Percentiles rank a stretch among this genome's conserved stretches.
Evolutionary conservation across 2,113 vertebrate genomes (phyloP).

Genomic region (Lophius piscatorius): DNA sequence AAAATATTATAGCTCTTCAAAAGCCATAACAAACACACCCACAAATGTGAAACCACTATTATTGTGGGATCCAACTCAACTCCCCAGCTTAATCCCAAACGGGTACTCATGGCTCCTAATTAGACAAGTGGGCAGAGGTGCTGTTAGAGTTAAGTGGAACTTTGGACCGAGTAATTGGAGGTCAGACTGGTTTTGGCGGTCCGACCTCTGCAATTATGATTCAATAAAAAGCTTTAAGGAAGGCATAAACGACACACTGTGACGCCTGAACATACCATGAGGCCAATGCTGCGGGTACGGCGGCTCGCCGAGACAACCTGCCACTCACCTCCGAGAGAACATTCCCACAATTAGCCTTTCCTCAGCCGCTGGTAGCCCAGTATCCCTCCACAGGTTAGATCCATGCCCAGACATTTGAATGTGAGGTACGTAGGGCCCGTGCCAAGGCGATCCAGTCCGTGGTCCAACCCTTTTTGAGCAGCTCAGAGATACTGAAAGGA

Average conservation of each 20-base stretch:
- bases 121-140: slow-evolving; percentile 45
- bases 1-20: no score
- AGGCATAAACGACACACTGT: not conserved
- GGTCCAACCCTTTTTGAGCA: slow-evolving; percentile 77
- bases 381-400: slow-evolving; percentile 71
- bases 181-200: slow-evolving; percentile 32
- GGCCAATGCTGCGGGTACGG: no score
- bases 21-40: not conserved
- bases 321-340: slow-evolving; percentile 69
- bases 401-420: slow-evolving; percentile 65
- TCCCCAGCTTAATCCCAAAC: slow-evolving; percentile 7
- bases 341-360: slow-evolving; percentile 44
- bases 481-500: slow-evolving; percentile 48
- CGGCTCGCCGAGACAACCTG: no score
- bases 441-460: slow-evolving; percentile 36
- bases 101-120: slow-evolving; percentile 21
- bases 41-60: not conserved
- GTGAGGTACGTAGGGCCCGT: slow-evolving; percentile 10
- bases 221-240: slow-evolving; percentile 44
- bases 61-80: no score
- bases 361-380: slow-evolving; percentile 47
- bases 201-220: slow-evolving; percentile 45
- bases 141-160: slow-evolving; percentile 65
- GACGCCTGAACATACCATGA: not conserved
- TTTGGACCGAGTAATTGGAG: slow-evolving; percentile 51